Base-by-base conservation (phyloP, 2,888 invertebrate genomes). In the Acrocyrtus sp. region DNA sequence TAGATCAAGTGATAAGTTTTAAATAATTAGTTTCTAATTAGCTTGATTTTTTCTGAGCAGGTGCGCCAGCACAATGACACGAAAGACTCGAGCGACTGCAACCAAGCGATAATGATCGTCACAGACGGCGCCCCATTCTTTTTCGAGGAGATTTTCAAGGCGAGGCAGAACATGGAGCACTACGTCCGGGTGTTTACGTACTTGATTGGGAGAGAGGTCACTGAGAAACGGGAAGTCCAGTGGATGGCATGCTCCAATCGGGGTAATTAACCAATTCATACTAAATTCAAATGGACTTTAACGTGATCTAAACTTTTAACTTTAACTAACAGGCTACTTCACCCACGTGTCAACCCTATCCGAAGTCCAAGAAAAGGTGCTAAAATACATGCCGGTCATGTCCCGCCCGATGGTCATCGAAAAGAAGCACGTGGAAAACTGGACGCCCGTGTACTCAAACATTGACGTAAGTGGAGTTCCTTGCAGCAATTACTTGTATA, bases 241-340 rank as follows among this genome's bases (percentile, higher is more conserved):
- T 96, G 95, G 94, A 98, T 99, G 96, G 98, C 99, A 57, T 99
- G 98, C 85, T 92, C 92, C 24, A 99, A 99, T 85, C 91, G 94
- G 89, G 99, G 98, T 92, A 85, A 50, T 19, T 50, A 22, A 17
- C 15, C 21, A 19, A 24, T 24, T 4, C 6, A 22, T 17, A 50
- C 24, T 47, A 17, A 47, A 22, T 50, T 48, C 10, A 1, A 27
- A 3, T 51, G 56, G 6, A 22, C 6, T 34, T 53, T 26, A n/a
- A 15, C 60, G n/a, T 27, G 48, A 15, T 26, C 56, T 27, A 21
- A 34, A 26, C 24, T 22, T 53, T 34, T 1, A 50, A 24, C 12
- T 50, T 12, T 4, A 27, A 5, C 19, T 17, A 2, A 26, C 6
- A 95, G 97, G 97, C 12, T 97, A 92, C 85, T 97, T 94, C 86